Percentiles rank a stretch among this genome's conserved stretches.
These are phyloP conservation scores for Drosophila rhopaloa DNA, from an alignment of 1,140 invertebrate species.

Conservation along the genomic window DNA sequence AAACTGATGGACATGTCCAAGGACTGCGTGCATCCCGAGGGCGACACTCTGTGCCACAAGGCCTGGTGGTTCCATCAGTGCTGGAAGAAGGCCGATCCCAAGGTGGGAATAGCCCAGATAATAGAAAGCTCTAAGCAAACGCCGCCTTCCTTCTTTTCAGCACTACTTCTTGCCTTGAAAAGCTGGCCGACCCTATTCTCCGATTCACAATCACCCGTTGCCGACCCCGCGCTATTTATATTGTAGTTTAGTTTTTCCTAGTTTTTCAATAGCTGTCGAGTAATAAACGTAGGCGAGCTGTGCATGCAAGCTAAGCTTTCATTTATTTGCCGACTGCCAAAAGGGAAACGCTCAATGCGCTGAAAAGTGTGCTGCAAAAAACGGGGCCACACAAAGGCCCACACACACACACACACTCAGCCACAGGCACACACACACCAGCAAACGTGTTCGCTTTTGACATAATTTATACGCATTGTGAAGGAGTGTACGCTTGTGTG, in stretches of 20 bases:
- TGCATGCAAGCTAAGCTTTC: slow-evolving; percentile 49
- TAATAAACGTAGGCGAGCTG: slow-evolving; percentile 49
- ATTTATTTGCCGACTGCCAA: slow-evolving; percentile 46
- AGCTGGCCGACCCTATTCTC: slow-evolving; percentile 3
- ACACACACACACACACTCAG: not conserved
- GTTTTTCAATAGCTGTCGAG: slow-evolving; percentile 30
- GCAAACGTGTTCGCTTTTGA: slow-evolving; percentile 16
- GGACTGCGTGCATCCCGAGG: slow-evolving; percentile 69
- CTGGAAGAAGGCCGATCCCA: slow-evolving; percentile 84
- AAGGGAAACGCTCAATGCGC: slow-evolving; percentile 40
- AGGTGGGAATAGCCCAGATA: slow-evolving; percentile 16
- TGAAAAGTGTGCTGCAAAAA: slow-evolving; percentile 50
- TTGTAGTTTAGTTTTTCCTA: slow-evolving; percentile 18
- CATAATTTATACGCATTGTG: slow-evolving; percentile 56
- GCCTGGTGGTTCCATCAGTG: slow-evolving; percentile 84
- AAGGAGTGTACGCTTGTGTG: slow-evolving; percentile 37
- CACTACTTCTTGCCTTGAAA: slow-evolving; percentile 72
- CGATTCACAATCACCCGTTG: slow-evolving; percentile 10
- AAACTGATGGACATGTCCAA: slow-evolving; percentile 71
- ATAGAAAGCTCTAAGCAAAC: not conserved
- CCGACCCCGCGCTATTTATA: slow-evolving; percentile 16
- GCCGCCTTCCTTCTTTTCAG: slow-evolving; percentile 13
- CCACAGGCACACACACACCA: not conserved
- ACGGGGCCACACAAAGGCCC: slow-evolving; percentile 24
- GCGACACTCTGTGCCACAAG: slow-evolving; percentile 79